Evolutionary conservation across 2,888 invertebrate species (phyloP).

Genomic region (Pyrochroa serraticornis): DNA sequence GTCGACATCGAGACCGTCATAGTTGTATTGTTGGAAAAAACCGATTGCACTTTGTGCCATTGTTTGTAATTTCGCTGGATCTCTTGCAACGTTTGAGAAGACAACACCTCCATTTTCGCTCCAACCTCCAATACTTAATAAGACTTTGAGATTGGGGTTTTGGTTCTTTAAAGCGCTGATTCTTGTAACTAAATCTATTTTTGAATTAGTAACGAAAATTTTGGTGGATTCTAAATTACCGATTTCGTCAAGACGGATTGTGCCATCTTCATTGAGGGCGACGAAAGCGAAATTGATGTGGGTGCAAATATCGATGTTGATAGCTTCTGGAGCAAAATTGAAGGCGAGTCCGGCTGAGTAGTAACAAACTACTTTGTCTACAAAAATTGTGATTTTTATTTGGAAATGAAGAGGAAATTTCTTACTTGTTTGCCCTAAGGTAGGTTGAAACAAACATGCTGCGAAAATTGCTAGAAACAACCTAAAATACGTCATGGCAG

Average conservation of each 20-base stretch:
- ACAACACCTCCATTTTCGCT: conserved; percentile 58
- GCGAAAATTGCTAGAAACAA: no score
- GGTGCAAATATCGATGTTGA: conserved; percentile 19
- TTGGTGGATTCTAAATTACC: conserved; percentile 11
- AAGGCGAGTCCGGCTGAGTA: conserved; percentile 7
- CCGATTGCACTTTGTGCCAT: conserved; percentile 11
- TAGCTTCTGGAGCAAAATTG: conserved; percentile 19
- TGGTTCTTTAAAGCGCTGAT: conserved; percentile 24
- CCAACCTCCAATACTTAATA: conserved; percentile 53
- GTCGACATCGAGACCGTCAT: conserved; percentile 19
- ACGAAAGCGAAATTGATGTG: conserved; percentile 26
- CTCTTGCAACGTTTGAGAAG: conserved; percentile 45
- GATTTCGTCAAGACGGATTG: neutral
- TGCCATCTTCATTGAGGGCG: conserved; percentile 12
- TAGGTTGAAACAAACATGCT: no score
- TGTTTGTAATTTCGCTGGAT: conserved; percentile 1
- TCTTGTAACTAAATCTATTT: conserved; percentile 9
- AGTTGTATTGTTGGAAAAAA: conserved; percentile 18
- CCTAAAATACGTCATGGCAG: no score
- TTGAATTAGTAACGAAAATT: neutral
- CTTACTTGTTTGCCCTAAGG: no score
- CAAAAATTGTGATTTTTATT: neutral
- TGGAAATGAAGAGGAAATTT: no score
- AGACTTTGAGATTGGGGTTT: conserved; percentile 20
- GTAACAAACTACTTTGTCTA: conserved; percentile 26